These are phyloP conservation scores for Homarus gammarus DNA, from an alignment of 2,888 invertebrate species.

Conservation along the genomic window DNA sequence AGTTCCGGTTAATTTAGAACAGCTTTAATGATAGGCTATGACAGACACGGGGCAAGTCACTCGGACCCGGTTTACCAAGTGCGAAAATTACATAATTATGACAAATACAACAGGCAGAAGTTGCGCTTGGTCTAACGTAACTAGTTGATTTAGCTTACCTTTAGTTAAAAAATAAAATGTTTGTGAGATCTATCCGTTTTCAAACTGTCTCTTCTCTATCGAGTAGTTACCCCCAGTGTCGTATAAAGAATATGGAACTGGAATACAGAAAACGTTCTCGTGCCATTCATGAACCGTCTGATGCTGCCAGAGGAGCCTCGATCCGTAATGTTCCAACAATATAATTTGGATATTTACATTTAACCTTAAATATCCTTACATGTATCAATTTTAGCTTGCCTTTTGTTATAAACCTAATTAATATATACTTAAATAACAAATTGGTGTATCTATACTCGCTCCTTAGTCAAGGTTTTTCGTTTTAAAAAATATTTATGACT, in stretches of 20 bases:
- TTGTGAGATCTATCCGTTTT: too few relatives aligned
- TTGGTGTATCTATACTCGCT: not conserved
- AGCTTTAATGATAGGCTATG: too few relatives aligned
- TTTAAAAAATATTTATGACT: not conserved
- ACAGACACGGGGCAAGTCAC: too few relatives aligned
- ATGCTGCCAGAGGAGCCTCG: not conserved
- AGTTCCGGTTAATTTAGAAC: too few relatives aligned
- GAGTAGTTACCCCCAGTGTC: too few relatives aligned
- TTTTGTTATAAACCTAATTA: not conserved
- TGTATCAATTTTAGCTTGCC: not conserved
- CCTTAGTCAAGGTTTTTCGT: not conserved
- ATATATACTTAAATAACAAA: not conserved
- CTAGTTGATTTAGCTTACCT: too few relatives aligned
- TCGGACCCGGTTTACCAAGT: too few relatives aligned
- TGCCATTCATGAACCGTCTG: not conserved
- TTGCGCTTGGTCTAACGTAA: too few relatives aligned
- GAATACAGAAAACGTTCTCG: not conserved
- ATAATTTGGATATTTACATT: not conserved
- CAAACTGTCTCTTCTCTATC: too few relatives aligned
- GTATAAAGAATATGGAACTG: not conserved
- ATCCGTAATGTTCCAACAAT: slow-evolving; percentile 2
- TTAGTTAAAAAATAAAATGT: too few relatives aligned
- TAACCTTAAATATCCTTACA: not conserved
- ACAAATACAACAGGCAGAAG: too few relatives aligned
- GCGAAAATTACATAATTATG: too few relatives aligned